Base-by-base conservation (phyloP, 2,113 vertebrate species). In the Neomonachus schauinslandi region DNA sequence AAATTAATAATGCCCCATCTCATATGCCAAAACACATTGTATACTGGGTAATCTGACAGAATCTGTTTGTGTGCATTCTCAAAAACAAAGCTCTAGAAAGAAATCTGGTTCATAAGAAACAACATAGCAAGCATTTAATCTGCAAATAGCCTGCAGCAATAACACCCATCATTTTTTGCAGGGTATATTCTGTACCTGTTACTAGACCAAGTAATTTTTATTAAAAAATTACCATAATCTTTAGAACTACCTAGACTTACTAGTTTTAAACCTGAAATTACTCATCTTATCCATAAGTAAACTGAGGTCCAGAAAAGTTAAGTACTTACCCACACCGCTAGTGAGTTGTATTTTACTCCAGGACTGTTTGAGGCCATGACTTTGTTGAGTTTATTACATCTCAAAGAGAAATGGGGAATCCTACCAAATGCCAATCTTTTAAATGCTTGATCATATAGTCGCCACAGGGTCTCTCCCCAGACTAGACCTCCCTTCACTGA, bases 41-140 rank as follows among this genome's bases (percentile, higher is more conserved):
- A 33, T 39, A 76, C 7, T 36, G 22, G 53, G 33, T 46, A 19
- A 0, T 42, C 1, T 24, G 49, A 18, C 3, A 69, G 28, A 19
- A 74, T 83, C 33, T 46, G 3, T 92, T 89, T 87, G 67, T 31
- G 39, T 42, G 1, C 49, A 69, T 61, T 87, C 49, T 92, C 79
- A 84, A 93, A 95, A 91, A 46, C 13, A 85, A 83, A 89, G 18
- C 18, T 61, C 49, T 74, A 46, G 36, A 72, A 93, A 95, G n/a
- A 95, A 95, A 81, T 69, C 12, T 22, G 6, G 8, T 51, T 82
- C 63, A 81, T 5, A 46, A 15, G 87, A 95, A 81, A 84, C 19
- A 82, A 76, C 12, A 49, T 26, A 91, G 22, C 6, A 72, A 93
- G 11, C 74, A 80, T 61, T 59, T 71, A 55, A 42, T 36, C 7